These are phyloP conservation scores for Pollicipes pollicipes DNA, from an alignment of 1,140 invertebrate species.

Conservation along the genomic window DNA sequence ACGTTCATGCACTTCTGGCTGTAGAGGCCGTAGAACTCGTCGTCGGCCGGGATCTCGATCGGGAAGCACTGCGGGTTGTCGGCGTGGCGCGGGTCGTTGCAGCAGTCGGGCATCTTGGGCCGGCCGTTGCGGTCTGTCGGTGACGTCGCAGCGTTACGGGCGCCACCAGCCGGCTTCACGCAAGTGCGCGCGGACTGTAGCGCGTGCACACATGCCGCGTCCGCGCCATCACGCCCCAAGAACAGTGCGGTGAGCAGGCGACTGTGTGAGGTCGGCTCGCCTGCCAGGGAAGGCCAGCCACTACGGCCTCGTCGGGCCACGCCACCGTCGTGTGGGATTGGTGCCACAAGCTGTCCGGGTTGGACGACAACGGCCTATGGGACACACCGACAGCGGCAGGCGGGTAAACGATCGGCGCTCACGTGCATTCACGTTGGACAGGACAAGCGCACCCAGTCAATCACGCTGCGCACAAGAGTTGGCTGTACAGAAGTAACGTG, in stretches of 20 bases:
- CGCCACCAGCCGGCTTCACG: constrained; percentile 20
- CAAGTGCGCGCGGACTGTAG: not conserved
- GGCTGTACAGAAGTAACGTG: too few species aligned
- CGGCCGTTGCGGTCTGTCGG: not conserved
- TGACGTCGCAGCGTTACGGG: constrained; percentile 19
- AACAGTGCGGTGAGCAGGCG: not conserved
- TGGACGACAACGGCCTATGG: too few species aligned
- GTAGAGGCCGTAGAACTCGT: constrained; percentile 76
- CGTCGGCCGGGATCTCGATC: constrained; percentile 69
- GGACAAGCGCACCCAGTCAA: too few species aligned
- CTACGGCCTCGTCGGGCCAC: too few species aligned
- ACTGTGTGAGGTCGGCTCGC: not conserved
- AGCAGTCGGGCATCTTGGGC: constrained; percentile 44
- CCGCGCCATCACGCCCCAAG: not conserved
- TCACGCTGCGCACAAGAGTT: too few species aligned
- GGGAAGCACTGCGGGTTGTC: constrained; percentile 84
- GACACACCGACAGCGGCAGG: too few species aligned
- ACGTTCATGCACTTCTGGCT: constrained; percentile 34
- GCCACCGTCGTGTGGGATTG: too few species aligned
- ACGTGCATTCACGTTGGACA: too few species aligned
- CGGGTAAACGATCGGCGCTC: too few species aligned
- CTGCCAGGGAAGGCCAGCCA: too few species aligned
- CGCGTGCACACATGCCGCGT: not conserved
- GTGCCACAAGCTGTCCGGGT: too few species aligned
- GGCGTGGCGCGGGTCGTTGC: constrained; percentile 48